Evolutionary conservation across 2,888 invertebrate genomes (phyloP), one percentile per base, ranked within the genome.

Genomic region (Mystacides longicornis): DNA sequence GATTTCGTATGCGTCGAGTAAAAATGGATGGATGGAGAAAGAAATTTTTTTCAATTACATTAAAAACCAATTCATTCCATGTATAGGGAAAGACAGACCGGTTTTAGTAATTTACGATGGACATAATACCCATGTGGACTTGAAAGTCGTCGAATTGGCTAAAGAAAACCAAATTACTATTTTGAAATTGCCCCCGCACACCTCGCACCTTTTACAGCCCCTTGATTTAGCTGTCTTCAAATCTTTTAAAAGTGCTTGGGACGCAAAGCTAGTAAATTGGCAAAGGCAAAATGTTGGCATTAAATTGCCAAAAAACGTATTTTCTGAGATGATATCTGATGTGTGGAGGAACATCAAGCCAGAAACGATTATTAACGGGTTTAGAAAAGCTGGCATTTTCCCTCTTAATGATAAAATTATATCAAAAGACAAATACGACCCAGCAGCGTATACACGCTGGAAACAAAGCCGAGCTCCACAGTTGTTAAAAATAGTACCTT

Each of bases 231-330:
- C 47, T 47, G 47, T 47, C 20, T 20, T 47, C 47, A 47, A 47
- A 47, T 47, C 47, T 7, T 19, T 47, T 18, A 47, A 47, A 47
- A 11, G 16, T 43, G 4, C 43, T 14, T 43, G 43, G 43, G 43
- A 43, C 18, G 43, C 7, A n/a, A 43, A 47, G 18, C 47, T 47
- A 19, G 21, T 47, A 21, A 18, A 47, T 9, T 47, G 47, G 47
- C 47, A 47, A 21, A 18, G 5, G 20, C 20, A 9, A 9, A 47
- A 47, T 47, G 47, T 47, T 19, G 47, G 47, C 9, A 16, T 21
- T 47, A 47, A 47, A n/a, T 47, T 47, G 47, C 47, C 47, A 47
- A 47, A 47, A 47, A 21, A 47, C 20, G 47, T 19, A 21, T 47
- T 47, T 4, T 19, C 5, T 47, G 19, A 18, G 19, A 47, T 47